A percentile compares a stretch with the other conserved stretches of the same genome.
Evolutionary conservation across 2,797 vertebrate species (phyloP).

Genomic region (Neosalanx taihuensis): DNA sequence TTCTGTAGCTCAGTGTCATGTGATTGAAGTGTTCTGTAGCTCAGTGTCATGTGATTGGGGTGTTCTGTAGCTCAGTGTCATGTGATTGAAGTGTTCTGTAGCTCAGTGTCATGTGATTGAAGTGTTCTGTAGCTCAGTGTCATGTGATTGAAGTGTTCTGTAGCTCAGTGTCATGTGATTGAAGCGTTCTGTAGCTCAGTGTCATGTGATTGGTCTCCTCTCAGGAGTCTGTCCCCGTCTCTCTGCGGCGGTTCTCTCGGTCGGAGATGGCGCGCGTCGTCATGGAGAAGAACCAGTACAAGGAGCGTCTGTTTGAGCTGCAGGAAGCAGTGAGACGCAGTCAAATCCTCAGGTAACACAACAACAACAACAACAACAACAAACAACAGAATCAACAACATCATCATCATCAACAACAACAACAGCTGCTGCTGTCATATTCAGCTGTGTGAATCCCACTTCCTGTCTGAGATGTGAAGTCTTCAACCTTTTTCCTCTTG

Average conservation of each 20-base stretch:
- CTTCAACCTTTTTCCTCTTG: background rate
- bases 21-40: too few species aligned
- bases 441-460: too few species aligned
- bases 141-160: conserved; percentile 3
- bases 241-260: conserved; percentile 77
- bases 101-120: background rate
- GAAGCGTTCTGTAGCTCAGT: background rate
- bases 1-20: too few species aligned
- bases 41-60: too few species aligned
- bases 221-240: conserved; percentile 45
- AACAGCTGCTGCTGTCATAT: too few species aligned
- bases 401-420: too few species aligned
- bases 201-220: background rate
- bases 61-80: background rate
- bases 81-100: conserved; percentile 1
- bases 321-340: conserved; percentile 75
- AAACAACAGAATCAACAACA: too few species aligned
- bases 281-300: conserved; percentile 89
- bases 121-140: background rate
- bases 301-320: conserved; percentile 82
- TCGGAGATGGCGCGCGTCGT: conserved; percentile 85
- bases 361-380: too few species aligned
- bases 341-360: conserved; percentile 64
- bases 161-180: background rate
- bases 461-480: background rate